phyloP scores from a whole-genome alignment of 2,888 invertebrate species.

The Habroteleia sp. region DNA sequence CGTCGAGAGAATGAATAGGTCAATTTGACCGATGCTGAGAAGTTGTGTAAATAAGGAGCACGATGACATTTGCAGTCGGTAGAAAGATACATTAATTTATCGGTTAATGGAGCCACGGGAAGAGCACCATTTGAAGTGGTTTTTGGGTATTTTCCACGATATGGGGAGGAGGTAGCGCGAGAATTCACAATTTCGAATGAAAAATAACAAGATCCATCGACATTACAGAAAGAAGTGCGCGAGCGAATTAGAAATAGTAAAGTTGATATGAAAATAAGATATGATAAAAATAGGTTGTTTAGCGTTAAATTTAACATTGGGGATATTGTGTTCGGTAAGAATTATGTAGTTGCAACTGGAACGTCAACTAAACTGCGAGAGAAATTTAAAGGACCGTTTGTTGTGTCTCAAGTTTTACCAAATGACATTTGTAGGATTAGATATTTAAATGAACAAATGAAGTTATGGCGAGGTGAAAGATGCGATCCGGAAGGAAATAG shows the following conservation, averaged over 20 bases:
- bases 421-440: constrained; percentile 8
- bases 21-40: constrained; percentile 7
- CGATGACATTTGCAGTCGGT: background rate
- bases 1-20: constrained; percentile 26
- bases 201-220: background rate
- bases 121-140: constrained; percentile 7
- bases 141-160: constrained; percentile 9
- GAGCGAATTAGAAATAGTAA: constrained; percentile 2
- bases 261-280: background rate
- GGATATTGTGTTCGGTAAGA: constrained; percentile 24
- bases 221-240: constrained; percentile 2
- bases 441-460: constrained; percentile 27
- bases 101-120: constrained; percentile 1
- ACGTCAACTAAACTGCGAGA: constrained; percentile 25
- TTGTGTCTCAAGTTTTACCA: background rate
- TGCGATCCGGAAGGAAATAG: too few species aligned
- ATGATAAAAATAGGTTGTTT: constrained; percentile 12
- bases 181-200: constrained; percentile 3
- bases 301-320: constrained; percentile 8
- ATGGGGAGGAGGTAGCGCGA: constrained; percentile 11
- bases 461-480: too few species aligned
- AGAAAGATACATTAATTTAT: constrained; percentile 7
- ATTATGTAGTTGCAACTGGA: constrained; percentile 1
- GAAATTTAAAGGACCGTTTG: constrained; percentile 17
- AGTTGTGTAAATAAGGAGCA: background rate